phyloP scores from a whole-genome alignment of 1,140 invertebrate genomes.

The Bombus waltoni region DNA sequence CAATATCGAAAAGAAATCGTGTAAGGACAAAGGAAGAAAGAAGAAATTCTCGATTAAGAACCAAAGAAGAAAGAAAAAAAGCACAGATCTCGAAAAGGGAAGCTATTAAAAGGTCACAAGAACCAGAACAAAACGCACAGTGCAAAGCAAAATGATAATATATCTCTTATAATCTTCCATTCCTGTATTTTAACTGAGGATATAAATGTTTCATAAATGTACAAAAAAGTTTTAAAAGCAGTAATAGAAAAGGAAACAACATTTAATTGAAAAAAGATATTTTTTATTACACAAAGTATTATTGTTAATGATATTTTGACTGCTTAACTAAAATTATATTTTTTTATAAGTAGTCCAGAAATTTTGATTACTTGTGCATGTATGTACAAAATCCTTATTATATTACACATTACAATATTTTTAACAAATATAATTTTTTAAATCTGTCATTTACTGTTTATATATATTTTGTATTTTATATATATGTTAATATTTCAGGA shows the following conservation, averaged over 20 bases:
- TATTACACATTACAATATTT: no score
- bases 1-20: conserved; percentile 84
- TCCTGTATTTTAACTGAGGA: not conserved
- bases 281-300: no score
- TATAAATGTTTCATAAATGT: no score
- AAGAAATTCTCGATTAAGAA: conserved; percentile 72
- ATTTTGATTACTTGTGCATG: no score
- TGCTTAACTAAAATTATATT: no score
- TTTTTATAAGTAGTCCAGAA: no score
- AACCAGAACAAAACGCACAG: not conserved
- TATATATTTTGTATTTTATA: no score
- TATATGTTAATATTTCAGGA: no score
- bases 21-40: conserved; percentile 83
- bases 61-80: conserved; percentile 82
- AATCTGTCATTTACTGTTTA: no score
- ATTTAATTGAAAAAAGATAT: not conserved
- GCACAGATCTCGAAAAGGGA: conserved; percentile 75
- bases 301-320: no score
- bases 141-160: not conserved
- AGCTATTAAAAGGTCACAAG: conserved; percentile 46
- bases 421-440: no score
- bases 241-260: not conserved
- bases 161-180: not conserved
- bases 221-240: not conserved
- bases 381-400: no score